These are phyloP conservation scores for Syrphus vitripennis DNA, from an alignment of 2,888 invertebrate species.

Conservation along the genomic window DNA sequence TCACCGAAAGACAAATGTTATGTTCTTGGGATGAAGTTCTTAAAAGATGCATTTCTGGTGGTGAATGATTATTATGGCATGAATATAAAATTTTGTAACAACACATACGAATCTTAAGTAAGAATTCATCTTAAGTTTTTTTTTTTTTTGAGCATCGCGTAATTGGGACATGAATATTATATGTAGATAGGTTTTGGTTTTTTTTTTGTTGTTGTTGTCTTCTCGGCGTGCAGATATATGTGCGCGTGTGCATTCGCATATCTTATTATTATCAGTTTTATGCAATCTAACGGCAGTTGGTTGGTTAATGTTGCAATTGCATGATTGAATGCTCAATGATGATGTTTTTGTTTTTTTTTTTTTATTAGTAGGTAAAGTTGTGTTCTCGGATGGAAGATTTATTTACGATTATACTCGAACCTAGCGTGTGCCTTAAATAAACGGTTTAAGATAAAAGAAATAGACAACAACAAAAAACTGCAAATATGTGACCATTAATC, in stretches of 20 bases:
- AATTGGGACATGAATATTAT: conserved; percentile 64
- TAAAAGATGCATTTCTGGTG: conserved; percentile 17
- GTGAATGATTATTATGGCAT: conserved; percentile 25
- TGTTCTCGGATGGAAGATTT: conserved; percentile 37
- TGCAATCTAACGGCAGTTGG: conserved; percentile 69
- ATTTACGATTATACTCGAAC: conserved; percentile 6
- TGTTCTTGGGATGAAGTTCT: conserved; percentile 54
- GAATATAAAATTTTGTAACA: conserved; percentile 48
- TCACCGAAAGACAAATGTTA: neutral
- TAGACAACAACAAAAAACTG: neutral
- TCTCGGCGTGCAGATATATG: neutral
- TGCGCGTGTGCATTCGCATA: conserved; percentile 24
- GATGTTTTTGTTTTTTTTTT: neutral
- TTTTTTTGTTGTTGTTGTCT: neutral
- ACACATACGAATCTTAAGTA: conserved; percentile 50
- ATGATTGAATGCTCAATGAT: conserved; percentile 69
- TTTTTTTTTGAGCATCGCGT: conserved; percentile 15
- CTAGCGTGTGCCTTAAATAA: neutral
- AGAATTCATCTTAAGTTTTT: conserved; percentile 32
- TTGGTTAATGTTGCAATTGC: conserved; percentile 70
- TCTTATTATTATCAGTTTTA: conserved; percentile 59
- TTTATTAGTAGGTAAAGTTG: neutral
- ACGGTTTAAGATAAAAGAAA: conserved; percentile 1
- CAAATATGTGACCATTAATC: too few species aligned
- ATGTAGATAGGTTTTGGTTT: neutral